Conservation (phyloP, 1,140 invertebrate genomes). For the Leptinotarsa defecta region DNA sequence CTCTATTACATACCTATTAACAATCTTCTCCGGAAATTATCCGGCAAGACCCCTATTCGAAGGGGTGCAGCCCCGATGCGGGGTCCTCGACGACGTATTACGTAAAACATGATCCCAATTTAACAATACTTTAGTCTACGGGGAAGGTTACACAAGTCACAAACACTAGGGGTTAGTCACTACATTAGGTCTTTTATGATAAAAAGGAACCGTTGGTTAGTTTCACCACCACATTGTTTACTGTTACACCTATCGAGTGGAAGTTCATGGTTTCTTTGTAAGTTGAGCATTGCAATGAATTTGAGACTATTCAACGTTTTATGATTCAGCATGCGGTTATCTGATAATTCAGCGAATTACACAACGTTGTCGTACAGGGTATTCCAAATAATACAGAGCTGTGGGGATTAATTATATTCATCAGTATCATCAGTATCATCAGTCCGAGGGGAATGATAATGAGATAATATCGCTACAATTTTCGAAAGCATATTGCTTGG, state of each 20-base stretch:
- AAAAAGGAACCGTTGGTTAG: background rate
- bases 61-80: conserved; percentile 14
- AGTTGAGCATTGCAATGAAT: conserved; percentile 3
- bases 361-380: no score
- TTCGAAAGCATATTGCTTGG: no score
- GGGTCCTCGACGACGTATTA: conserved; percentile 25
- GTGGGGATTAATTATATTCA: no score
- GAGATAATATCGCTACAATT: no score
- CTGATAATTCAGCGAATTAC: no score
- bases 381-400: no score
- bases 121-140: background rate
- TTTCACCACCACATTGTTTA: background rate
- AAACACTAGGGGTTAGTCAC: conserved; percentile 21
- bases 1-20: conserved; percentile 30
- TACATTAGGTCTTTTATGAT: background rate
- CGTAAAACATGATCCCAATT: conserved; percentile 24
- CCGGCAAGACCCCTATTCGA: conserved; percentile 16
- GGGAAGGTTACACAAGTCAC: conserved; percentile 13
- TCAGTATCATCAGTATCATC: no score
- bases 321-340: no score
- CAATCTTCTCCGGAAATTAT: conserved; percentile 30
- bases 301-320: no score
- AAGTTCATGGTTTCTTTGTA: background rate
- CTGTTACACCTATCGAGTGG: background rate
- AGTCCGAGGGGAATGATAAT: no score